Evolutionary conservation across 2,113 vertebrate genomes (phyloP).

Genomic region (Callocephalon fimbriatum): DNA sequence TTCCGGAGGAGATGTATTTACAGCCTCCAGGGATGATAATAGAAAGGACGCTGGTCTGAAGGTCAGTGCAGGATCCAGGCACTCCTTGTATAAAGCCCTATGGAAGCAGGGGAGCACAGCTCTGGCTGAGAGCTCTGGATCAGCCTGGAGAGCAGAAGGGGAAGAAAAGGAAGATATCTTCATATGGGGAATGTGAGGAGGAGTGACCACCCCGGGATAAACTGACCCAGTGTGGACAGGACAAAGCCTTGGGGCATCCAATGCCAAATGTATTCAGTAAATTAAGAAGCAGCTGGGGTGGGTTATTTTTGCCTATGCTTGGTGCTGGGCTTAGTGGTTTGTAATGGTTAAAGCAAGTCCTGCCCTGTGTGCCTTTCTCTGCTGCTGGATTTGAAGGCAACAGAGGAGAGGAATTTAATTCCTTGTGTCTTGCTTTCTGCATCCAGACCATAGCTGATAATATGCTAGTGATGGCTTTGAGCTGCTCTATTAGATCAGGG

Average conservation of each 20-base stretch:
- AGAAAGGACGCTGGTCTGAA: conserved; percentile 3
- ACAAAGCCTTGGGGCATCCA: not conserved
- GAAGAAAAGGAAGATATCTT: not conserved
- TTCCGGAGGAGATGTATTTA: not conserved
- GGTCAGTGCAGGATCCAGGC: not conserved
- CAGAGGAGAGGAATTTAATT: not conserved
- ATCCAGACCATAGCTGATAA: not conserved
- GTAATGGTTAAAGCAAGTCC: not conserved
- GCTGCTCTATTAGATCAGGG: not conserved
- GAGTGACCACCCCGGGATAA: not conserved
- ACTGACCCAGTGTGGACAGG: not conserved
- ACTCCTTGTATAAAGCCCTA: not conserved
- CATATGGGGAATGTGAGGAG: not conserved
- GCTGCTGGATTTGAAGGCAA: not conserved
- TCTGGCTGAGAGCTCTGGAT: not conserved
- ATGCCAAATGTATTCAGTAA: not conserved
- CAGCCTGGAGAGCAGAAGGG: not conserved
- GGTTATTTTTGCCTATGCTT: not conserved
- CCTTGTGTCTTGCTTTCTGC: not conserved
- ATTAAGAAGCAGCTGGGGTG: not conserved
- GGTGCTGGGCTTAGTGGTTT: not conserved
- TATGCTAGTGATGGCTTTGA: not conserved
- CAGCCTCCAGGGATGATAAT: not conserved
- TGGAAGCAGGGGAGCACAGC: not conserved
- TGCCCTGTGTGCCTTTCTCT: not conserved